phyloP scores from a whole-genome alignment of 2,113 vertebrate species.

The Chlorodrepanis virens region DNA sequence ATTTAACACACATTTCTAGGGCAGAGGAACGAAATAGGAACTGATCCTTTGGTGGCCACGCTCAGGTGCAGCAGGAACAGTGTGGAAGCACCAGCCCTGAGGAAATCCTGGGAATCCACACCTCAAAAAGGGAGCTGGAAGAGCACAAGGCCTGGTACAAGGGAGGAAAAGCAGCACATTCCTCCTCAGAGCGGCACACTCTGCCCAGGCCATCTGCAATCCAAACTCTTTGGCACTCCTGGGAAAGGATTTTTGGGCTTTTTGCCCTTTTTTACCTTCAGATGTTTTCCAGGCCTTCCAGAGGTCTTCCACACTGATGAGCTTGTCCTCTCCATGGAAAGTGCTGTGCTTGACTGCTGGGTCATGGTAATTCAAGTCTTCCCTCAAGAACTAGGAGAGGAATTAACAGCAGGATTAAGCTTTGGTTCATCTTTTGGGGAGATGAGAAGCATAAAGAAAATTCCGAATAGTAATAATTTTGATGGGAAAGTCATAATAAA shows the following conservation, averaged over 20 bases:
- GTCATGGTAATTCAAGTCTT: conserved; percentile 97
- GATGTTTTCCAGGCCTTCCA: conserved; percentile 96
- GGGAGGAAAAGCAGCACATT: background rate
- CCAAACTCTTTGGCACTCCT: background rate
- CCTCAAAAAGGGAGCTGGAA: background rate
- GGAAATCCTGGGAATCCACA: background rate
- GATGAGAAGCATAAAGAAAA: background rate
- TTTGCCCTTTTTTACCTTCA: conserved; percentile 78
- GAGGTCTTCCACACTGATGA: conserved; percentile 96
- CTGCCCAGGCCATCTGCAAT: accelerated
- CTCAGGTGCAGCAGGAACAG: background rate
- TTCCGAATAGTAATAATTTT: accelerated
- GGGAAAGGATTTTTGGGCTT: background rate
- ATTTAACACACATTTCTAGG: background rate
- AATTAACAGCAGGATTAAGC: background rate
- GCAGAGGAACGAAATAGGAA: background rate
- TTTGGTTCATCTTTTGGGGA: background rate
- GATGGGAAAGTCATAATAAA: background rate
- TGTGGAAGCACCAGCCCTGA: accelerated
- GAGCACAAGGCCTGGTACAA: accelerated
- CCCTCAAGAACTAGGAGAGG: conserved; percentile 88
- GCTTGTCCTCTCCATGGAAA: conserved; percentile 96
- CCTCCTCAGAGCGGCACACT: background rate
- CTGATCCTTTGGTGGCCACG: accelerated
- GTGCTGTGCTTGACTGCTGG: conserved; percentile 95